phyloP scores from a whole-genome alignment of 2,888 invertebrate species.

The Lasioglossum villosulum region DNA sequence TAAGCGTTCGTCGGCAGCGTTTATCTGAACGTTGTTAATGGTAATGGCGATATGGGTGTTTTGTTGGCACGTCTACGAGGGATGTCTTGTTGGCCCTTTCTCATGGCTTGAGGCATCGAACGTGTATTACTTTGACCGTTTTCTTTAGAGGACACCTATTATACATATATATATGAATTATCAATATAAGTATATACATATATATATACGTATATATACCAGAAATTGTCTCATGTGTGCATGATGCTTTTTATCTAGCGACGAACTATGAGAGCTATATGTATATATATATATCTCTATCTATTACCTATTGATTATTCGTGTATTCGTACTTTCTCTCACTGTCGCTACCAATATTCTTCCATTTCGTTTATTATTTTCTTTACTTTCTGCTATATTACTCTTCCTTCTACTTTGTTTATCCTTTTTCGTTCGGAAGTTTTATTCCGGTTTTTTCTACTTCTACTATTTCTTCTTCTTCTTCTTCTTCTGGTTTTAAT shows the following conservation, averaged over 20 bases:
- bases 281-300: conserved; percentile 49
- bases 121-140: conserved; percentile 67
- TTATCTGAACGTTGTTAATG: conserved; percentile 75
- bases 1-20: conserved; percentile 51
- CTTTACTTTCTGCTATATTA: conserved; percentile 64
- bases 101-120: conserved; percentile 78
- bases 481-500: neutral
- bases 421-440: neutral
- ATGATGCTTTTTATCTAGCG: conserved; percentile 81
- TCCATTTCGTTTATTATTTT: conserved; percentile 48
- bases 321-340: conserved; percentile 57
- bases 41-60: conserved; percentile 77
- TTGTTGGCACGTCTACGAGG: conserved; percentile 79
- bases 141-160: conserved; percentile 71
- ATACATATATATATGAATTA: conserved; percentile 61
- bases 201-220: conserved; percentile 63
- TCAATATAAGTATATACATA: conserved; percentile 45
- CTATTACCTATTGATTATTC: conserved; percentile 47
- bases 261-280: conserved; percentile 76
- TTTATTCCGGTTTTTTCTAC: neutral
- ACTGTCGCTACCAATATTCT: conserved; percentile 41
- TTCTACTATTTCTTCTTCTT: neutral
- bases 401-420: neutral
- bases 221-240: conserved; percentile 76
- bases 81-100: conserved; percentile 67